Evolutionary conservation across 2,888 invertebrate genomes (phyloP).

Genomic region (Thereva unica): DNA sequence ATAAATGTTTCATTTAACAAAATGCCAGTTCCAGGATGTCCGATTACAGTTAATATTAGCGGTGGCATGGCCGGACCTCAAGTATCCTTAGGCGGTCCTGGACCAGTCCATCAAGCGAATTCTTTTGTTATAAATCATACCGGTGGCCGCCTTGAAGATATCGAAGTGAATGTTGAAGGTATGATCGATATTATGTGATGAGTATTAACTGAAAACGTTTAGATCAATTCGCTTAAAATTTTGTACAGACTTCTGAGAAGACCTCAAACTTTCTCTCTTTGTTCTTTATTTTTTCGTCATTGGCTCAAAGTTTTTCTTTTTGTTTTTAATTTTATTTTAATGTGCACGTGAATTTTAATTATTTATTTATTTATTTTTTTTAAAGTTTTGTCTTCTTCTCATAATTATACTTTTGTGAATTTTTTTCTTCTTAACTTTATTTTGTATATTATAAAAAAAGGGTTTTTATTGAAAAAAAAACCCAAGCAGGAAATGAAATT

Average conservation of each 20-base stretch:
- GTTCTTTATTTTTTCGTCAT: conserved; percentile 16
- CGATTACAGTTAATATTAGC: conserved; percentile 81
- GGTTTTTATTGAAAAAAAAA: too few species aligned
- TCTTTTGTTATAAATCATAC: conserved; percentile 77
- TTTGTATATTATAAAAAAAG: neutral
- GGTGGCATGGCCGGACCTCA: conserved; percentile 68
- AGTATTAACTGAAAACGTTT: conserved; percentile 7
- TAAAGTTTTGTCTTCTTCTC: conserved; percentile 2
- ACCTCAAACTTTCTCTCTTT: conserved; percentile 34
- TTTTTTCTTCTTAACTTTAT: conserved; percentile 17
- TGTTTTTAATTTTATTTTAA: conserved; percentile 5
- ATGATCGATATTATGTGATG: conserved; percentile 47
- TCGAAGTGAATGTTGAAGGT: conserved; percentile 97
- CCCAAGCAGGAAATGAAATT: too few species aligned
- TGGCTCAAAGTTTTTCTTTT: conserved; percentile 7
- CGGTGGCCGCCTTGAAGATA: conserved; percentile 88
- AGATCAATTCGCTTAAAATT: neutral
- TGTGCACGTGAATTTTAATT: conserved; percentile 12
- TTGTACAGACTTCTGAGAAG: conserved; percentile 15
- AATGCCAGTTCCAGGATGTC: conserved; percentile 82
- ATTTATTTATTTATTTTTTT: neutral
- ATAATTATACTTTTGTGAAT: too few species aligned
- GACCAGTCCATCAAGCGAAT: conserved; percentile 71
- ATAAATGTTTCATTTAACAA: conserved; percentile 98
- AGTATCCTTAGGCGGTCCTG: conserved; percentile 73